Evolutionary conservation across 2,113 vertebrate species (phyloP), one percentile per base, ranked within the genome.

Genomic region (Silurus meridionalis): DNA sequence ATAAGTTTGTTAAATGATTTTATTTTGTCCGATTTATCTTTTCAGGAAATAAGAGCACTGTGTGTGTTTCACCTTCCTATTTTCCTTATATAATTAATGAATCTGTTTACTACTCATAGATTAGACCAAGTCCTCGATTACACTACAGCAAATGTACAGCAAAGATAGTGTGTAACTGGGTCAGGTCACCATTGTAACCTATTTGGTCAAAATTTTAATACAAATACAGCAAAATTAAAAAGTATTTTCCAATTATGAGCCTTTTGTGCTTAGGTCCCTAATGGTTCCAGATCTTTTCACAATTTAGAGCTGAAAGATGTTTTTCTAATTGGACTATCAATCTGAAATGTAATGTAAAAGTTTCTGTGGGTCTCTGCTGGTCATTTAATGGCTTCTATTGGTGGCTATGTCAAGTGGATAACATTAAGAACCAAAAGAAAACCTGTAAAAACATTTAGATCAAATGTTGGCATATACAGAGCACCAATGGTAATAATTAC

Each of bases 101-200:
- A 37, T 37, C 37, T 37, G 48, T 75, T 75, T 75, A 75, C 9
- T 52, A 8, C 48, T n/a, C 48, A 75, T 19, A 52, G 46, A 28
- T 28, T 60, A 58, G 28, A 53, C 14, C 25, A 46, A 58, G 21
- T 75, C 69, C 28, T 46, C 17, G 6, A 71, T 19, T 57, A 57
- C 15, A 28, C 15, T 19, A 37, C 37, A 37, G 37, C 37, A 37
- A 37, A 37, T 37, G 37, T 37, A 37, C 37, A 37, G 37, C 60
- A 60, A 64, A 52, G 64, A 25, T 23, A 82, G 46, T 82, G 46
- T 25, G 50, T 66, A 82, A 82, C 63, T 82, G 61, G 80, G 37
- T 66, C 60, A 77, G 72, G n/a, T 77, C 74, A 55, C 48, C 53
- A 53, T 10, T 55, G 53, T 77, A n/a, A 77, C 23, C 2, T 23